A percentile compares a stretch with the other conserved stretches of the same genome.
Conservation (phyloP, 2,888 invertebrate genomes). For the Catocala fraxini region DNA sequence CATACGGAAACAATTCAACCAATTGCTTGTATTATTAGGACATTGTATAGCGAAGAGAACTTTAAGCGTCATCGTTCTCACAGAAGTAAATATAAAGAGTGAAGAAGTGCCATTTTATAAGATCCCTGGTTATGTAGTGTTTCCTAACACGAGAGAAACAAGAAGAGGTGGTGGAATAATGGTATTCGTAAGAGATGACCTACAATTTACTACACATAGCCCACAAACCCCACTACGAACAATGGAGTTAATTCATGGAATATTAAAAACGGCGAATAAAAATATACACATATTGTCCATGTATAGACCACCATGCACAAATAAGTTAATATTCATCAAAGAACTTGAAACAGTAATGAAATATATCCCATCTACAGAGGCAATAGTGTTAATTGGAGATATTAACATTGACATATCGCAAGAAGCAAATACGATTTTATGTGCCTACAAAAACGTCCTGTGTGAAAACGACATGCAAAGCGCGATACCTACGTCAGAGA, state of each 20-base stretch:
- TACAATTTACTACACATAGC: slow-evolving; percentile 1
- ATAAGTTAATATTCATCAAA: neutral
- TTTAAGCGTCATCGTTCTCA: slow-evolving; percentile 9
- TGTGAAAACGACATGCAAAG: neutral
- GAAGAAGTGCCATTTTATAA: slow-evolving; percentile 11
- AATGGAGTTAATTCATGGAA: slow-evolving; percentile 6
- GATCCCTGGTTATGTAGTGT: slow-evolving; percentile 11
- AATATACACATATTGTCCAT: neutral
- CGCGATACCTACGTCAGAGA: neutral
- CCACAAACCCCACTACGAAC: neutral
- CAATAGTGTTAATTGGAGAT: neutral
- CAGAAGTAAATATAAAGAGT: neutral
- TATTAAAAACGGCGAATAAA: neutral
- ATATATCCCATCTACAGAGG: neutral
- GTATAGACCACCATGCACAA: neutral
- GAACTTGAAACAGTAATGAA: neutral
- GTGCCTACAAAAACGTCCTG: neutral
- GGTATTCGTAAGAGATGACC: slow-evolving; percentile 5
- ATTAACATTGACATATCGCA: neutral
- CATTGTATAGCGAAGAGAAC: slow-evolving; percentile 8
- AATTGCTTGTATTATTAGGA: slow-evolving; percentile 4
- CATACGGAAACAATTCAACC: slow-evolving; percentile 10
- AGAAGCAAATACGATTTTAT: neutral
- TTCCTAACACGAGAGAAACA: slow-evolving; percentile 9
- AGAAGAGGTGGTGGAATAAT: slow-evolving; percentile 12